Evolutionary conservation across 2,113 vertebrate genomes (phyloP), one percentile per base, ranked within the genome.

Genomic region (Galeopterus variegatus): DNA sequence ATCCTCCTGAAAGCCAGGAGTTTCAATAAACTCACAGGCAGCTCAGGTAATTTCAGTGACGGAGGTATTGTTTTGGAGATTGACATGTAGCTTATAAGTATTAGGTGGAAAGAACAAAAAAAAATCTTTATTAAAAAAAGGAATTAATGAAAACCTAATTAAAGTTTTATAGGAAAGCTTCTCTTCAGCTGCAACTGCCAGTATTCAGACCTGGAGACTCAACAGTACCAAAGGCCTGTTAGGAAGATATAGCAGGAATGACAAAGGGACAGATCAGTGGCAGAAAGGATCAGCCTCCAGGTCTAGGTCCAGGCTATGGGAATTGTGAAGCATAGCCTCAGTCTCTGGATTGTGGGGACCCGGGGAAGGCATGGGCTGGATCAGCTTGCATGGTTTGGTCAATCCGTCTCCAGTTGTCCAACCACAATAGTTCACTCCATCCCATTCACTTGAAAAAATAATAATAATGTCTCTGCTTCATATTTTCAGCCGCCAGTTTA

Each of bases 81-180:
- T 98, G 93, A 87, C 88, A 84, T 82, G 28, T 62, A 97, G 73
- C 36, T 97, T 97, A 94, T 95, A 97, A 82, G 48, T 80, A 86
- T 93, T 94, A 86, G 76, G 73, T 83, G 48, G 70, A 95, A 94
- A 14, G n/a, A 90, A 88, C 48, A 67, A 86, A 91, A 95, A 85
- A 90, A 90, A 93, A 50, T 56, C 90, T 94, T 96, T 96, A 96
- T 94, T 97, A 96, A 64, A 85, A 85, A 96, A 91, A 76, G 58
- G 31, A 97, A 93, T 89, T 96, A 96, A 96, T 96, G 73, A 70
- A 97, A 97, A 97, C 79, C 60, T 91, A 95, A 97, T 96, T 96
- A 95, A 93, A 92, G 52, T 89, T 96, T 90, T 95, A 93, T 52
- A 90, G 33, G 33, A 96, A 96, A 76, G 18, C 90, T 97, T 86